Evolutionary conservation across 2,888 invertebrate species (phyloP).

Genomic region (Zaprionus obscuricornis): DNA sequence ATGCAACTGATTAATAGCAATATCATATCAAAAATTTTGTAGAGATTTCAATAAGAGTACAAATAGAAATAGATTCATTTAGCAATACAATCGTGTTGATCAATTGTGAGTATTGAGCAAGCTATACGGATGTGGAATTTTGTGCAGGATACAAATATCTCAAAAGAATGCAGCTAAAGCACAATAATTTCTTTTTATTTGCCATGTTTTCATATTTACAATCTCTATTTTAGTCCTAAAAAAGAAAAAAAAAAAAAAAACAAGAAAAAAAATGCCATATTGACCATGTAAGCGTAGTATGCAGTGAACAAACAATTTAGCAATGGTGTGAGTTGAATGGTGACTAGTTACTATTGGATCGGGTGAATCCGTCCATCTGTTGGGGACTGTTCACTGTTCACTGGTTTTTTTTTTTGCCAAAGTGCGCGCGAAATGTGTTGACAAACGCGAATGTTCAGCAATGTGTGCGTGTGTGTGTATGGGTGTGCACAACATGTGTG

Average conservation of each 20-base stretch:
- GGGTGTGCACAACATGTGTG: slow-evolving; percentile 29
- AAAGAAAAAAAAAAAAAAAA: slow-evolving; percentile 10
- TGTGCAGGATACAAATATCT: no score
- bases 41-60: no score
- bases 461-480: slow-evolving; percentile 22
- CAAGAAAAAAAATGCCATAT: slow-evolving; percentile 57
- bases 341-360: not conserved
- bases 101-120: no score
- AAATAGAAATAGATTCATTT: no score
- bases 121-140: no score
- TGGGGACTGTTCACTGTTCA: slow-evolving; percentile 32
- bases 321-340: slow-evolving; percentile 7
- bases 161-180: no score
- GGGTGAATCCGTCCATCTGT: slow-evolving; percentile 14
- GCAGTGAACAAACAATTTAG: slow-evolving; percentile 56
- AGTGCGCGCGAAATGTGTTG: slow-evolving; percentile 70
- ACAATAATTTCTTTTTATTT: no score
- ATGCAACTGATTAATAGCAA: no score
- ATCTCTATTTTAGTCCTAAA: no score
- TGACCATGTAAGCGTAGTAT: slow-evolving; percentile 70
- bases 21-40: no score
- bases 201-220: no score
- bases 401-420: slow-evolving; percentile 69
- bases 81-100: no score
- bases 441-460: slow-evolving; percentile 64